These are phyloP conservation scores for Ceratothoa steindachneri DNA, from an alignment of 2,888 invertebrate species.

Conservation along the genomic window DNA sequence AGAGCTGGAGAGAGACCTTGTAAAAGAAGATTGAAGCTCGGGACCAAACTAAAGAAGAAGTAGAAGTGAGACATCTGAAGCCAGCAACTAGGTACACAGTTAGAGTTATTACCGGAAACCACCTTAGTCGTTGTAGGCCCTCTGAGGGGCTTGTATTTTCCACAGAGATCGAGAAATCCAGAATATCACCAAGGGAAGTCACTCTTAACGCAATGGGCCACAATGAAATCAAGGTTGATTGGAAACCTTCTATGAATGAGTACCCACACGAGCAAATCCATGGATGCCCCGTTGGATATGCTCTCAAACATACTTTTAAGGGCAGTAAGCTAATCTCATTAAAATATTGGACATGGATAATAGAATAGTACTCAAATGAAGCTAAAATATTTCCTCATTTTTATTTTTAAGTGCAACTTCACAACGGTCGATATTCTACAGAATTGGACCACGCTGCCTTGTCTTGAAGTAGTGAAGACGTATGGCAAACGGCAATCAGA, in stretches of 20 bases:
- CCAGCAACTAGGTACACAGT: constrained; percentile 48
- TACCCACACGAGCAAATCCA: constrained; percentile 32
- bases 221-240: constrained; percentile 57
- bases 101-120: constrained; percentile 46
- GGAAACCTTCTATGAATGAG: constrained; percentile 34
- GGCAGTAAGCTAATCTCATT: too few relatives aligned
- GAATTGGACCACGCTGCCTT: constrained; percentile 32
- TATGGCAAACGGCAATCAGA: constrained; percentile 44
- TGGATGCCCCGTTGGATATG: constrained; percentile 42
- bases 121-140: constrained; percentile 44
- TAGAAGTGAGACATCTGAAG: constrained; percentile 29
- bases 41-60: too few relatives aligned
- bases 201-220: constrained; percentile 68
- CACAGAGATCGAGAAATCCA: constrained; percentile 59
- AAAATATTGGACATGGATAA: too few relatives aligned
- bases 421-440: constrained; percentile 33
- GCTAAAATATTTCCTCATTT: too few relatives aligned
- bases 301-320: too few relatives aligned
- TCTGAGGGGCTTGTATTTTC: constrained; percentile 41
- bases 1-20: too few relatives aligned
- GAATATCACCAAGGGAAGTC: constrained; percentile 65
- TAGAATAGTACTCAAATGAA: too few relatives aligned
- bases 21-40: too few relatives aligned
- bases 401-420: constrained; percentile 44
- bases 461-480: constrained; percentile 37